Percentiles rank a stretch among this genome's conserved stretches.
phyloP scores from a whole-genome alignment of 2,797 vertebrate species.

The Lerista edwardsae region DNA sequence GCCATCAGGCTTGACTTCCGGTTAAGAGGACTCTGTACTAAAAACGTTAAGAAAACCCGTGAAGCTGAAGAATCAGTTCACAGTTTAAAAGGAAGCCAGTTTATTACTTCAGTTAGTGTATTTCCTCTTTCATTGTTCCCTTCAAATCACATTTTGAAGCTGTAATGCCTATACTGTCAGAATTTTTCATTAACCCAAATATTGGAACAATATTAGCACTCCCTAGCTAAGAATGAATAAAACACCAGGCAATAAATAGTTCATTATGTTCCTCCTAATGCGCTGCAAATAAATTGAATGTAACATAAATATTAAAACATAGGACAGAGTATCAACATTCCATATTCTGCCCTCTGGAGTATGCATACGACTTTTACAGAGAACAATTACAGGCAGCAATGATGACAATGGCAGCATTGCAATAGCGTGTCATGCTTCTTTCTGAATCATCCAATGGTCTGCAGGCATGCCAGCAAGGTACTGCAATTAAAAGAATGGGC shows the following conservation, averaged over 20 bases:
- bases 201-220: neutral
- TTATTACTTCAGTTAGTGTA: neutral
- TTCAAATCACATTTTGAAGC: neutral
- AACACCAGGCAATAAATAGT: neutral
- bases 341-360: neutral
- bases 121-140: neutral
- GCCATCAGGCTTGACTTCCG: no score
- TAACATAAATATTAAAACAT: neutral
- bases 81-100: neutral
- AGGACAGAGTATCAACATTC: neutral
- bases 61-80: neutral
- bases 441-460: neutral
- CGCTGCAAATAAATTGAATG: neutral
- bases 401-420: neutral
- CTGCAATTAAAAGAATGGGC: neutral
- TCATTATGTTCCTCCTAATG: neutral
- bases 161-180: neutral
- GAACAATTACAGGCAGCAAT: neutral
- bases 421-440: no score
- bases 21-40: neutral
- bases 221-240: conserved; percentile 2
- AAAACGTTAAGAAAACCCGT: neutral
- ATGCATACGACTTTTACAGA: rapidly evolving
- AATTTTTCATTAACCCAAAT: neutral
- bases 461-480: neutral